Base-by-base conservation (phyloP, 1,140 invertebrate species). In the Palaemon carinicauda region DNA sequence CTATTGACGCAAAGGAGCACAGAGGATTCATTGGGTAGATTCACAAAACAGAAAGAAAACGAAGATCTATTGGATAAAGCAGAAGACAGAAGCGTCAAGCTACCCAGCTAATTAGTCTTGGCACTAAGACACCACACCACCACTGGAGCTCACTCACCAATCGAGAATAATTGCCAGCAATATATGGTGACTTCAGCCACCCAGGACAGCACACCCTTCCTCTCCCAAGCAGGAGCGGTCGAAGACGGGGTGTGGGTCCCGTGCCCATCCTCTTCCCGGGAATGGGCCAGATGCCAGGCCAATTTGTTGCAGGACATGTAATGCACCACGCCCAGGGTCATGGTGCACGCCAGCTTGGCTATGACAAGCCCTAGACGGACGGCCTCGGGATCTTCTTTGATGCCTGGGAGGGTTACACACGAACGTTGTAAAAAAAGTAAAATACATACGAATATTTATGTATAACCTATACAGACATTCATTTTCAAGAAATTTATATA, bases 271-370 rank as follows among this genome's bases (percentile, higher is more conserved):
- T 50, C 27, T 15, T 82, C 60, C 41, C 31, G 27, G 15, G 56
- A 19, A 51, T 54, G 79, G 5, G 87, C 87, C 1, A 87, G 53
- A 53, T 89, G 88, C 80, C 87, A 89, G n/a, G 84, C 88, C 12
- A 87, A 9, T 33, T 89, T 89, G 81, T 87, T 89, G 31, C 78
- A 85, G 7, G 88, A 83, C 31, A 85, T 65, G 79, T 87, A 89
- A 50, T 89, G 88, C 12, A 89, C 85, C 10, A 89, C 88, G 1
- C 88, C 88, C 41, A 89, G 69, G 12, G 88, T 87, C 81, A 89
- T 89, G 51, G 85, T 89, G 71, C 84, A 89, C 19, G 77, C 41
- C n/a, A 89, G 73, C 78, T 89, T 89, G n/a, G 82, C 84, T 19
- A 89, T 33, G 15, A 89, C 86, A 5, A 83, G 82, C 3, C 84